These are phyloP conservation scores for Spheniscus mendiculus DNA, from an alignment of 2,113 vertebrate genomes.

Conservation along the genomic window DNA sequence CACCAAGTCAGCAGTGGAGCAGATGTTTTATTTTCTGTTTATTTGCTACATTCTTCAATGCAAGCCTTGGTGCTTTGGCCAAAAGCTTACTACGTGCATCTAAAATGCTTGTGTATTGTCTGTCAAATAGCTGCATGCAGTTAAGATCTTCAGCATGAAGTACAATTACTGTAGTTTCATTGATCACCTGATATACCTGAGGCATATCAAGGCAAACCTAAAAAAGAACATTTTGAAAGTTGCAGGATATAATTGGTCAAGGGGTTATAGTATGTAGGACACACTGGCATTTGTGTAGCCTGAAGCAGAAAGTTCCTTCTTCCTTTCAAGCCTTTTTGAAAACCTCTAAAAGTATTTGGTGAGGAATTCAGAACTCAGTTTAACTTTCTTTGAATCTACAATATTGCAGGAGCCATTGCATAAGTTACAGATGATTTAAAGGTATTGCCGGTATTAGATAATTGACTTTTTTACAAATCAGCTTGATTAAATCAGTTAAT, in stretches of 20 bases:
- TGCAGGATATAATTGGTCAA: conserved; percentile 57
- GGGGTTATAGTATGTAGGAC: conserved; percentile 17
- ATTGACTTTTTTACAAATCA: conserved; percentile 39
- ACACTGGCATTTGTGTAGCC: conserved; percentile 53
- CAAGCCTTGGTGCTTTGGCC: background rate
- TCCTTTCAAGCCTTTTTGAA: conserved; percentile 53
- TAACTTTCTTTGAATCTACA: conserved; percentile 47
- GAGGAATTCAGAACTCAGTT: conserved; percentile 46
- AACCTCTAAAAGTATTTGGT: conserved; percentile 36
- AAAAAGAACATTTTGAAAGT: conserved; percentile 31
- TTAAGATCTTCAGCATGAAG: background rate
- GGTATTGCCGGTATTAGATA: conserved; percentile 42
- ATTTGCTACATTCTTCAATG: background rate
- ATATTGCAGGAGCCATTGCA: conserved; percentile 31
- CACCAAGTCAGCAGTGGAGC: background rate
- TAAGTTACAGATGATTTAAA: conserved; percentile 60
- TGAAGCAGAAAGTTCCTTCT: conserved; percentile 30
- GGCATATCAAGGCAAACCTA: background rate
- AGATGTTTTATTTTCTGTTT: conserved; percentile 19
- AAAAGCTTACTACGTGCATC: background rate
- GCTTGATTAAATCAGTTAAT: conserved; percentile 52
- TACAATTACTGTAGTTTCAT: background rate
- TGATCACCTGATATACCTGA: background rate
- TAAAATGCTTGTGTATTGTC: background rate
- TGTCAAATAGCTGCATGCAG: background rate